phyloP scores from a whole-genome alignment of 1,140 invertebrate species.

The Bilobella aurantiaca region DNA sequence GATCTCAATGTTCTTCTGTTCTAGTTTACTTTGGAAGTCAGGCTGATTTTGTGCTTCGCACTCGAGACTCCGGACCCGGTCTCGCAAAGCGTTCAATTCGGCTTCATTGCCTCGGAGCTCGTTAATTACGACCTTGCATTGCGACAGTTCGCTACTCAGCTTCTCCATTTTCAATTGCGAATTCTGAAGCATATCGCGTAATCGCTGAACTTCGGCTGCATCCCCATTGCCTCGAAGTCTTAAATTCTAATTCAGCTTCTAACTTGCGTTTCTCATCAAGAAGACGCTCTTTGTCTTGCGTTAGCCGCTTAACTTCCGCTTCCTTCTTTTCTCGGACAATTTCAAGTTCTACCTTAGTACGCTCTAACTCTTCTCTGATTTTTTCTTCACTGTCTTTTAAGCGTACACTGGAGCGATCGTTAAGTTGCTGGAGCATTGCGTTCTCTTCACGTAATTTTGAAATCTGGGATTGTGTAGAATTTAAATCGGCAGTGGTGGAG shows the following conservation, averaged over 20 bases:
- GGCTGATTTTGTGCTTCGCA: constrained; percentile 22
- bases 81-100: constrained; percentile 57
- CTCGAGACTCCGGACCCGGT: constrained; percentile 59
- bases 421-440: constrained; percentile 73
- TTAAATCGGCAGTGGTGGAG: constrained; percentile 68
- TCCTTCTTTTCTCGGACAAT: constrained; percentile 68
- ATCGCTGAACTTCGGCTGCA: constrained; percentile 58
- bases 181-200: neutral
- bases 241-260: constrained; percentile 54
- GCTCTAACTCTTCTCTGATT: constrained; percentile 70
- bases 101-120: constrained; percentile 53
- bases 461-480: constrained; percentile 65
- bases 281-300: constrained; percentile 46
- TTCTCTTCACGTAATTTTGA: constrained; percentile 74
- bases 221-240: constrained; percentile 37
- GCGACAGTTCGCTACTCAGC: constrained; percentile 49
- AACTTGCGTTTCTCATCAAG: constrained; percentile 55
- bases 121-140: constrained; percentile 53
- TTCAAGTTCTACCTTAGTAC: constrained; percentile 69
- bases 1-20: constrained; percentile 52
- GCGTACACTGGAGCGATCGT: constrained; percentile 68
- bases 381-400: constrained; percentile 85
- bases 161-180: constrained; percentile 59
- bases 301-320: constrained; percentile 61
- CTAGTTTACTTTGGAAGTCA: constrained; percentile 47